phyloP scores from a whole-genome alignment of 2,113 vertebrate species.

The Loxodonta africana region DNA sequence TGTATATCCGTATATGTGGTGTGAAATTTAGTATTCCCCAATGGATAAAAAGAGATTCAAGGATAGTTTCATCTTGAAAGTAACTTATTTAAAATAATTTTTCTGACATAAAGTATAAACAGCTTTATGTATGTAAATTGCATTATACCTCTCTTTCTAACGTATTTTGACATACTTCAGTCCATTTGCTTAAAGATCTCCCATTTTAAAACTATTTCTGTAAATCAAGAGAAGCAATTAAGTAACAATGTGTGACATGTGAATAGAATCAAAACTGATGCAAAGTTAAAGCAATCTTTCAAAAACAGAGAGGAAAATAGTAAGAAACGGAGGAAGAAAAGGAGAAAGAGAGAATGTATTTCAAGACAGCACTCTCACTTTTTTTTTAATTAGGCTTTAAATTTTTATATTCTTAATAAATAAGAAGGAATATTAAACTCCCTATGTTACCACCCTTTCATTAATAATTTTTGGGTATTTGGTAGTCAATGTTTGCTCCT shows the following conservation, averaged over 20 bases:
- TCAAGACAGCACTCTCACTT: rapidly evolving
- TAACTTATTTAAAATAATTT: background rate
- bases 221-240: background rate
- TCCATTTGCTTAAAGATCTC: background rate
- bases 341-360: background rate
- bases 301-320: background rate
- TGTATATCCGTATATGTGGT: background rate
- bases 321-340: background rate
- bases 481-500: background rate
- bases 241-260: background rate
- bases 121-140: background rate
- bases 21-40: background rate
- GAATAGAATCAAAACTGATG: background rate
- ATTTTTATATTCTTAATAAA: background rate
- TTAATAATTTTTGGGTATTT: background rate
- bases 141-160: background rate
- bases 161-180: background rate
- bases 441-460: background rate
- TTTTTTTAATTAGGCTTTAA: background rate
- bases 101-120: background rate
- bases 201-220: background rate
- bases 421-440: background rate
- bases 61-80: conserved; percentile 26
- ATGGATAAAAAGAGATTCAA: background rate
- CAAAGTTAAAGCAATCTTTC: background rate